Conservation (phyloP, 2,797 vertebrate species). For the Lemur catta region DNA sequence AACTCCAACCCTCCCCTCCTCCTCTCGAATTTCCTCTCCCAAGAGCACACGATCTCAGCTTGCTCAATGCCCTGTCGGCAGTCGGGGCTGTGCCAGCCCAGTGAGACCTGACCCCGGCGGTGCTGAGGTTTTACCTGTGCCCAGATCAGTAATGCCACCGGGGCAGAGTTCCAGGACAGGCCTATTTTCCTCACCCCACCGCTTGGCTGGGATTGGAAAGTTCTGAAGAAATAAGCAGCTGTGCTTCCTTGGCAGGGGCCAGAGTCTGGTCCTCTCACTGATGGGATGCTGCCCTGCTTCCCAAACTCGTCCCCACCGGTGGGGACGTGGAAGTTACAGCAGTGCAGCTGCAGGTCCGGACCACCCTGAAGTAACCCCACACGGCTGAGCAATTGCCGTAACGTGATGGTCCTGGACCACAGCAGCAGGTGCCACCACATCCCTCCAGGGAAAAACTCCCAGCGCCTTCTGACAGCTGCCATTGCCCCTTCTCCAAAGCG, state of each 20-base stretch:
- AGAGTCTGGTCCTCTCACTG: not conserved
- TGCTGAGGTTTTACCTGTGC: accelerated
- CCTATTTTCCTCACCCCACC: not conserved
- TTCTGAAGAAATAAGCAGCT: not conserved
- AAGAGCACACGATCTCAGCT: not conserved
- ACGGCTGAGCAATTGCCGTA: too few relatives aligned
- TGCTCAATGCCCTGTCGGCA: accelerated
- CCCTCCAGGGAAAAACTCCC: not conserved
- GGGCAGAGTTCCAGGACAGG: not conserved
- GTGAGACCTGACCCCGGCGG: too few relatives aligned
- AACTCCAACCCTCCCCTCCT: not conserved
- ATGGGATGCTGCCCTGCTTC: not conserved
- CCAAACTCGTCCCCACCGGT: not conserved
- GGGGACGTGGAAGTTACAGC: not conserved
- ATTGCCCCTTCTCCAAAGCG: not conserved
- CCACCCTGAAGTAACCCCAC: not conserved
- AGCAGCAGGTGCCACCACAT: not conserved
- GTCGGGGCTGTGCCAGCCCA: too few relatives aligned
- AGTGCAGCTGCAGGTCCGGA: not conserved
- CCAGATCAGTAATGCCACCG: not conserved
- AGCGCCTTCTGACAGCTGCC: not conserved
- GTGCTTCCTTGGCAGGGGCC: not conserved
- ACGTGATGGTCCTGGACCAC: not conserved
- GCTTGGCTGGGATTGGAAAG: not conserved
- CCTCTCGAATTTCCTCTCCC: not conserved